Percentiles rank a stretch among this genome's conserved stretches.
Conservation (phyloP, 2,888 invertebrate species). For the Cepaea hortensis region DNA sequence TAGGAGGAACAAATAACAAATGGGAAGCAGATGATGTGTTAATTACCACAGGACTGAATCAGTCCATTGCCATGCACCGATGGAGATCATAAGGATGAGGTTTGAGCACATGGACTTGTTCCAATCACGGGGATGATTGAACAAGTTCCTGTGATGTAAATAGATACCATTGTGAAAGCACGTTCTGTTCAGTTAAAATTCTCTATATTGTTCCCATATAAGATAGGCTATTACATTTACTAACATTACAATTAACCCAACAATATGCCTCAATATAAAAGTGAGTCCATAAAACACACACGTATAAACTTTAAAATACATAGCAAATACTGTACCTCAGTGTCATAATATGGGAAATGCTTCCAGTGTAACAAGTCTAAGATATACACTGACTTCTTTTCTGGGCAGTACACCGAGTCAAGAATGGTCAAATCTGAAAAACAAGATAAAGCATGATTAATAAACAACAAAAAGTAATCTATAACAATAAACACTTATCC, state of each 20-base stretch:
- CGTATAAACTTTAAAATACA: not conserved
- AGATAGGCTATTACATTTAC: too few species aligned
- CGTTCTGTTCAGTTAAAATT: too few species aligned
- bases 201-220: too few species aligned
- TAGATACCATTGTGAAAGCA: too few species aligned
- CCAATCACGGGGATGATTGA: too few species aligned
- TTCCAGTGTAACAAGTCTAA: constrained; percentile 51
- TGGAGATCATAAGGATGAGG: too few species aligned
- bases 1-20: too few species aligned
- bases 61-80: too few species aligned
- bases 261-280: not conserved
- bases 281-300: not conserved
- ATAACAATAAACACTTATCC: not conserved
- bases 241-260: not conserved
- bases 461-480: not conserved
- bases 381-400: constrained; percentile 44
- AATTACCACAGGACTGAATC: too few species aligned
- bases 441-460: not conserved
- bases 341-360: constrained; percentile 50
- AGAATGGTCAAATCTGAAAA: constrained; percentile 49
- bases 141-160: too few species aligned
- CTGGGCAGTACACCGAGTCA: constrained; percentile 44
- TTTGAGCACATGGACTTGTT: too few species aligned
- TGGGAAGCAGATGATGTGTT: too few species aligned
- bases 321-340: constrained; percentile 39